Conservation (phyloP, 2,797 vertebrate genomes). For the Epinephelus awoara region DNA sequence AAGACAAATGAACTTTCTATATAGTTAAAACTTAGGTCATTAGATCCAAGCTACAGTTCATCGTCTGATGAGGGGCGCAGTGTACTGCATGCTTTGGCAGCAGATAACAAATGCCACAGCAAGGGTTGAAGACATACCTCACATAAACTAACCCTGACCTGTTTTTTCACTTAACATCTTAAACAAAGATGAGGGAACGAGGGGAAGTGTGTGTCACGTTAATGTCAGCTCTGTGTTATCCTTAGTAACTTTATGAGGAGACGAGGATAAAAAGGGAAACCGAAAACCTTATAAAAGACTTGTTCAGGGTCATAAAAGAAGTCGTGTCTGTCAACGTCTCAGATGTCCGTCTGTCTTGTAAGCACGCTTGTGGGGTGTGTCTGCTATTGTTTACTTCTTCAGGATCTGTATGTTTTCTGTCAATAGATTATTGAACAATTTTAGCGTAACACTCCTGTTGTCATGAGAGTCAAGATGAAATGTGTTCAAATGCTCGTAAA, state of each 20-base stretch:
- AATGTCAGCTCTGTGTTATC: conserved; percentile 23
- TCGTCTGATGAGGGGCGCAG: too few relatives aligned
- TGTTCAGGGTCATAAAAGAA: conserved; percentile 6
- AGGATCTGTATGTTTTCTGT: conserved; percentile 1
- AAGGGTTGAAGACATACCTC: neutral
- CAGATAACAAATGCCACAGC: neutral
- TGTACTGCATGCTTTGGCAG: neutral
- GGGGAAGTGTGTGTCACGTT: conserved; percentile 15
- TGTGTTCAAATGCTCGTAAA: neutral
- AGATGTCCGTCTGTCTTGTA: neutral
- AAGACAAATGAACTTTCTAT: neutral
- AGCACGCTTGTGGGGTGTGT: neutral
- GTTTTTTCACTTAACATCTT: conserved; percentile 2
- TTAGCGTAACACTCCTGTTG: neutral
- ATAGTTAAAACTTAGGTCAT: neutral
- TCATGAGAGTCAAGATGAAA: neutral
- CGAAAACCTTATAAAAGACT: conserved; percentile 35
- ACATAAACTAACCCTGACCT: neutral
- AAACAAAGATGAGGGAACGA: neutral
- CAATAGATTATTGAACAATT: neutral
- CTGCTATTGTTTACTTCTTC: conserved; percentile 19
- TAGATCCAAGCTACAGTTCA: too few relatives aligned
- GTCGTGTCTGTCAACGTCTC: neutral
- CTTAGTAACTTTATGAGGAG: conserved; percentile 31
- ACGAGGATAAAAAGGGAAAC: conserved; percentile 34